Evolutionary conservation across 1,140 invertebrate species (phyloP).

Genomic region (Anthonomus grandis): DNA sequence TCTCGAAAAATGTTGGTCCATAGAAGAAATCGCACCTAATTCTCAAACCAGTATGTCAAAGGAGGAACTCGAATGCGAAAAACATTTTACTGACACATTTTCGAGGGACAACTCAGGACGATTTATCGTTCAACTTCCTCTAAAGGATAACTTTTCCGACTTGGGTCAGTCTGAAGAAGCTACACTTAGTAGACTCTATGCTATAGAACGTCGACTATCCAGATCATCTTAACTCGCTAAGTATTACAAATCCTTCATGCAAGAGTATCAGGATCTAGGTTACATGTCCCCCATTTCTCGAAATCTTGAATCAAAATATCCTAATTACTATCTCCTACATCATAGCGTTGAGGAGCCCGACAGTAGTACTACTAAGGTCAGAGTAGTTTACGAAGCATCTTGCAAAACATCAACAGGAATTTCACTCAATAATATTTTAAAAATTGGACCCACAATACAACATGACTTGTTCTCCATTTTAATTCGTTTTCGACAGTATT

Average conservation of each 20-base stretch:
- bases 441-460: constrained; percentile 37
- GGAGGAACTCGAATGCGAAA: constrained; percentile 23
- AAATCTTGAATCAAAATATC: constrained; percentile 5
- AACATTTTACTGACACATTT: constrained; percentile 12
- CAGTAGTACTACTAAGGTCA: constrained; percentile 38
- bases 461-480: constrained; percentile 36
- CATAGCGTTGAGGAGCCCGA: constrained; percentile 42
- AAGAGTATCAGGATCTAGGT: constrained; percentile 44
- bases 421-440: constrained; percentile 33
- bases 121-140: constrained; percentile 23
- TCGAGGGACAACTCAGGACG: constrained; percentile 7
- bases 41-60: constrained; percentile 1
- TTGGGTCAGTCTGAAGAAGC: constrained; percentile 27
- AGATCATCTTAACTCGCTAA: constrained; percentile 30
- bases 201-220: constrained; percentile 18
- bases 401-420: constrained; percentile 28
- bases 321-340: constrained; percentile 39
- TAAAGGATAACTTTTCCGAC: constrained; percentile 5
- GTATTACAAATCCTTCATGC: constrained; percentile 38
- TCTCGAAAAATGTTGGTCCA: constrained; percentile 12
- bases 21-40: not conserved
- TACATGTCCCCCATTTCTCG: constrained; percentile 38
- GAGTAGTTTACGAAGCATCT: constrained; percentile 25
- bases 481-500: constrained; percentile 41
- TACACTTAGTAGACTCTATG: constrained; percentile 23